Base-by-base conservation (phyloP, 2,888 invertebrate species). In the Drosophila greeni region DNA sequence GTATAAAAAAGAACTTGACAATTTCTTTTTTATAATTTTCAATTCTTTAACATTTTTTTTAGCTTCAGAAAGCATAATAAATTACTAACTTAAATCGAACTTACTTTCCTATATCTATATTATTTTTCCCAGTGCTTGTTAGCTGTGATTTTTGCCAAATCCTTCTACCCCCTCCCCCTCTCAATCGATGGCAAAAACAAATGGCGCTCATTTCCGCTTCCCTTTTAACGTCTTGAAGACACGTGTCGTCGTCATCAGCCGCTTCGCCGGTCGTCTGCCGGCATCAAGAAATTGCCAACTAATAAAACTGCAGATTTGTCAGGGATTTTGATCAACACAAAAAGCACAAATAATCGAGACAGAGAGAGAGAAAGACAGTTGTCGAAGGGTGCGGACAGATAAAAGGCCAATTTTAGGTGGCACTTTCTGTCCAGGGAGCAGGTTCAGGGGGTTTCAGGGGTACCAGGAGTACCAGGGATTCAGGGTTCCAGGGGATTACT, bases 221-320 rank as follows among this genome's bases (percentile, higher is more conserved):
- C 23, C 39, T 37, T 60, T 47, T 11, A 52, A 52, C 66, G 69
- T 78, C 84, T 82, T 80, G 60, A 70, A 65, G 80, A 72, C 77
- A 75, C 83, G 80, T 75, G 83, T 51, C 74, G 54, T 57, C 66
- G 64, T 57, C 70, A 45, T 62, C 45, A 53, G 56, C 20, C 58
- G 18, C 11, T 12, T 55, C 20, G 40, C 36, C 43, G 42, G 61
- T 61, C 62, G 62, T 16, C 52, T 61, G 62, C 62, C 43, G 23
- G n/a, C 40, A 31, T 24, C 45, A 33, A 59, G 62, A 59, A 72
- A 70, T 71, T 67, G 77, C 57, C 84, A 76, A 82, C 84, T 73
- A 84, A 82, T 84, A 84, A 82, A 82, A 78, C 43, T 70, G 77
- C 59, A 74, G 84, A 82, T 82, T 81, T 81, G 84, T 83, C 82